Conservation (phyloP, 64 coral and sea anemone genomes). For the Stichodactyla helianthus region DNA sequence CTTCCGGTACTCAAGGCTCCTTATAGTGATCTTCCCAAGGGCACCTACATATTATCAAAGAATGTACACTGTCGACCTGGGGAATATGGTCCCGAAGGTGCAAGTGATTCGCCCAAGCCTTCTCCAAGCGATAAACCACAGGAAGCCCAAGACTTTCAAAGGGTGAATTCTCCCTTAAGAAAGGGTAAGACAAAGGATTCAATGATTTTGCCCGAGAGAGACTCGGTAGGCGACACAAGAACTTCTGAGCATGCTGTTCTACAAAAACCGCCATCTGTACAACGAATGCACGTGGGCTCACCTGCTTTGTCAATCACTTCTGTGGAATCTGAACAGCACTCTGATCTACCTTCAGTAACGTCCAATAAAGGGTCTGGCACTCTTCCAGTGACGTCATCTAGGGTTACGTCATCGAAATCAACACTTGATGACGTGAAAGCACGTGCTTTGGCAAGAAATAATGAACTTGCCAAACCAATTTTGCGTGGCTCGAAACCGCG, state of each 20-base stretch:
- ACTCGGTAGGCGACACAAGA: not conserved
- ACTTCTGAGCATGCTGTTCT: not conserved
- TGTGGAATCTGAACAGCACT: constrained; percentile 66
- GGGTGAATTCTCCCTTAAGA: not conserved
- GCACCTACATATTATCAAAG: not conserved
- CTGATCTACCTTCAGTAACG: constrained; percentile 73
- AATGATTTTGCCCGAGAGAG: constrained; percentile 13
- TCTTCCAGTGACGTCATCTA: not conserved
- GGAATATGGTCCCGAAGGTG: constrained; percentile 70
- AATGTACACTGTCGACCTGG: constrained; percentile 44
- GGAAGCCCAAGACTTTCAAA: not conserved
- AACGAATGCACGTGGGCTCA: constrained; percentile 31
- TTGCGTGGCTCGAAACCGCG: not conserved
- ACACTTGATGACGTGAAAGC: constrained; percentile 9
- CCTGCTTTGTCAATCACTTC: constrained; percentile 56
- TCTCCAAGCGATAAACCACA: constrained; percentile 29
- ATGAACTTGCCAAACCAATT: not conserved
- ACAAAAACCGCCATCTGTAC: constrained; percentile 26
- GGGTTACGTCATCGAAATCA: constrained; percentile 1
- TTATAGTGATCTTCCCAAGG: not conserved
- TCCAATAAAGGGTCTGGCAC: not conserved
- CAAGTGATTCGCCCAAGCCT: constrained; percentile 63
- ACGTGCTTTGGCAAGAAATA: constrained; percentile 12
- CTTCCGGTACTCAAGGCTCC: not conserved
- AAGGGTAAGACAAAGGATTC: not conserved